Percentiles rank a stretch among this genome's conserved stretches.
phyloP scores from a whole-genome alignment of 2,113 vertebrate genomes.

The Barbus barbus region DNA sequence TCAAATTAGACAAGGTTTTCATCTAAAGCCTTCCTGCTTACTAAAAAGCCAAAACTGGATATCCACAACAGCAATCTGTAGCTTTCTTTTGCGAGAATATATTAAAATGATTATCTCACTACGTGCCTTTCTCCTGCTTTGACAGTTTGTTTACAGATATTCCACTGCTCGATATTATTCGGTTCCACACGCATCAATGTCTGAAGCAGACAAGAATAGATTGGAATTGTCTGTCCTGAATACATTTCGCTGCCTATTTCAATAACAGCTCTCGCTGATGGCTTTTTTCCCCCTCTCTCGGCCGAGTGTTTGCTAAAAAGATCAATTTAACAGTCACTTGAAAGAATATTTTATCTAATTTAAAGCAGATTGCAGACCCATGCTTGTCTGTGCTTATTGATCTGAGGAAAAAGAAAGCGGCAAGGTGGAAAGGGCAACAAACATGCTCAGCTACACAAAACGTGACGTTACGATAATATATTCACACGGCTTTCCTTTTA shows the following conservation, averaged over 20 bases:
- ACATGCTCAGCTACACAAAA: neutral
- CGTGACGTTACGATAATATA: neutral
- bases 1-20: conserved; percentile 38
- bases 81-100: neutral
- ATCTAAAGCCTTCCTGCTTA: conserved; percentile 7
- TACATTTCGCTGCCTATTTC: conserved; percentile 51
- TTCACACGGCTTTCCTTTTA: neutral
- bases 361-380: conserved; percentile 40
- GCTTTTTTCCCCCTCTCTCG: neutral
- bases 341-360: conserved; percentile 52
- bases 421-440: conserved; percentile 8
- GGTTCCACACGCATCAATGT: conserved; percentile 33
- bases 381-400: conserved; percentile 47
- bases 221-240: conserved; percentile 41
- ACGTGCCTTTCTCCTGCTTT: conserved; percentile 24
- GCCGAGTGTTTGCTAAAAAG: neutral
- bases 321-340: conserved; percentile 53
- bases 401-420: conserved; percentile 9
- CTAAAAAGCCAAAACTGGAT: neutral
- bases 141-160: conserved; percentile 47
- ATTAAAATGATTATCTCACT: conserved; percentile 41
- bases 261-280: conserved; percentile 7
- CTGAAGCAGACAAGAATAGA: conserved; percentile 40
- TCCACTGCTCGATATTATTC: conserved; percentile 28
- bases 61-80: neutral